Base-by-base conservation (phyloP, 2,113 vertebrate species). In the Hassar affinis region DNA sequence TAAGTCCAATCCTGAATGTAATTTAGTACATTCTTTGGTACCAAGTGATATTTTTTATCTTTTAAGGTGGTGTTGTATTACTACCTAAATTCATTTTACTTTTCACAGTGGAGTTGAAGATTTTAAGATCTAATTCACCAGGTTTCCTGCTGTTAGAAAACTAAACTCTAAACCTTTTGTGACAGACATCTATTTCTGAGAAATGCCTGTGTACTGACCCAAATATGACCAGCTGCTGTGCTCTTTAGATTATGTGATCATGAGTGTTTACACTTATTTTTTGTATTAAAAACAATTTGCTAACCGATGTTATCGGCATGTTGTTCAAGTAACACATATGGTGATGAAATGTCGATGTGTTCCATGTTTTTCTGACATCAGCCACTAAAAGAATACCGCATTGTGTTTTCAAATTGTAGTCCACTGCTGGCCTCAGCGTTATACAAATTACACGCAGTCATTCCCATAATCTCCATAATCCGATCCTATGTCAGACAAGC, bases 401-500 rank as follows among this genome's bases (percentile, higher is more conserved):
- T 59, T 69, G 57, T 71, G 51, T 57, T 69, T 69, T 56, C 35
- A 69, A n/a, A 11, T n/a, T 33, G 25, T 66, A 57, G 74, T 64
- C 33, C 10, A 78, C 25, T 4, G n/a, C 76, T 71, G 51, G 1
- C 38, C 62, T 57, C 18, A n/a, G 76, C 49, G 45, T 79, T 79
- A 79, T 47, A 30, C 64, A 72, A 79, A 54, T 61, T 84, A 61
- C 45, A 72, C 6, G 1, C 62, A n/a, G n/a, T 47, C 82, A 84
- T 84, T 33, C 51, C 75, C 66, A 51, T 79, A 72, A 72, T 79
- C 83, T 72, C 77, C 66, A 61, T 84, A 79, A 79, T 71, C 54
- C 30, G 25, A 33, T 47, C 11, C 42, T 47, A 25, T 84, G 64
- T 49, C 27, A 51, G 42, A 47, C 51, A 35, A 49, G 76, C 52